These are phyloP conservation scores for Trachelus iudaicus DNA, from an alignment of 2,888 invertebrate genomes.

Conservation along the genomic window DNA sequence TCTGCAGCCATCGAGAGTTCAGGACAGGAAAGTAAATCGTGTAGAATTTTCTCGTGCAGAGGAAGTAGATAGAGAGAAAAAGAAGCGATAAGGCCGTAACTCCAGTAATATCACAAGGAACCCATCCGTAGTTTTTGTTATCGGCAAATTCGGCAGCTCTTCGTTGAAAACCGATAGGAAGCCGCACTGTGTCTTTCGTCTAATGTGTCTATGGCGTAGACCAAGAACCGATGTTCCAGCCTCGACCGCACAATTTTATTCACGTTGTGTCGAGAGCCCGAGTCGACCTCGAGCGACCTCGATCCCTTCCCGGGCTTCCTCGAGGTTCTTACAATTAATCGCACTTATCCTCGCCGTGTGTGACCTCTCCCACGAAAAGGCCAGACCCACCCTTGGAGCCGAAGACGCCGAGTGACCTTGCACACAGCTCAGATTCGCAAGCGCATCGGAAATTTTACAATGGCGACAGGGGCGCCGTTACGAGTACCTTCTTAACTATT, in stretches of 20 bases:
- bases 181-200: neutral
- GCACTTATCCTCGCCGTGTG: slow-evolving; percentile 10
- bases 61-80: slow-evolving; percentile 9
- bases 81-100: neutral
- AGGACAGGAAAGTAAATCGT: slow-evolving; percentile 18
- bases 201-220: neutral
- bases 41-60: slow-evolving; percentile 34
- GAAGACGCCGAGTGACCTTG: slow-evolving; percentile 31
- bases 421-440: neutral
- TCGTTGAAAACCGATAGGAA: neutral
- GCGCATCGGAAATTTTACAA: neutral
- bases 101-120: neutral
- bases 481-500: neutral
- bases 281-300: slow-evolving; percentile 2
- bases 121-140: neutral
- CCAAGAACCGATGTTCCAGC: neutral
- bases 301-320: neutral
- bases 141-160: neutral
- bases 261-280: neutral
- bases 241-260: neutral
- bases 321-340: slow-evolving; percentile 7
- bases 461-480: neutral
- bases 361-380: slow-evolving; percentile 45
- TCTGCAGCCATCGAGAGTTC: slow-evolving; percentile 49
- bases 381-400: slow-evolving; percentile 48